Evolutionary conservation across 2,113 vertebrate species (phyloP).

Genomic region (Tor tambroides): DNA sequence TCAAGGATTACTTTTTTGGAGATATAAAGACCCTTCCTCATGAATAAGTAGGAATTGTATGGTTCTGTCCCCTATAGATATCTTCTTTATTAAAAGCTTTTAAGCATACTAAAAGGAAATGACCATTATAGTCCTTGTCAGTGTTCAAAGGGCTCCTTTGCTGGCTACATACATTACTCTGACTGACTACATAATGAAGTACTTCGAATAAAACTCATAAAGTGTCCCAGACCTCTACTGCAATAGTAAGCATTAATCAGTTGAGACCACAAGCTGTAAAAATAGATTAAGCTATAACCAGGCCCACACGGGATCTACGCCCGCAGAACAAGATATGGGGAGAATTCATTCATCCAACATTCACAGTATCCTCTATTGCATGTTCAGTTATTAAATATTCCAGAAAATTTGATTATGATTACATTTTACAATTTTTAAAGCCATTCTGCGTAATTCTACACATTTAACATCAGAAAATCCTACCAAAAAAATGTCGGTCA

Average conservation of each 20-base stretch:
- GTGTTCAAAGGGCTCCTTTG: slow-evolving; percentile 24
- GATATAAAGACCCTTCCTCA: not conserved
- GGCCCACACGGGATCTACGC: slow-evolving; percentile 8
- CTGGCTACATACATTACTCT: slow-evolving; percentile 20
- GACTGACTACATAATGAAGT: slow-evolving; percentile 22
- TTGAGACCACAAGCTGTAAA: slow-evolving; percentile 32
- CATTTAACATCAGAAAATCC: not conserved
- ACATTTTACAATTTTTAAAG: not conserved
- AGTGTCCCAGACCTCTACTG: slow-evolving; percentile 19
- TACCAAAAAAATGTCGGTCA: not conserved
- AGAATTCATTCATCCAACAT: not conserved
- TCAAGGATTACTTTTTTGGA: not conserved
- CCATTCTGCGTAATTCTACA: not conserved
- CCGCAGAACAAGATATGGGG: not conserved
- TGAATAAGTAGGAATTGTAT: not conserved
- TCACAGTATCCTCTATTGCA: not conserved
- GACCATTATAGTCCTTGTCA: not conserved
- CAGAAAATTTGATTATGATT: not conserved
- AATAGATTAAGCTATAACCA: slow-evolving; percentile 41
- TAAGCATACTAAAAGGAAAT: slow-evolving; percentile 14
- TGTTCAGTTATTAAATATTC: not conserved
- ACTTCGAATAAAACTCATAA: slow-evolving; percentile 28
- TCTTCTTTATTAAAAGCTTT: slow-evolving; percentile 25
- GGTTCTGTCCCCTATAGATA: not conserved
- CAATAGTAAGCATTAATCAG: slow-evolving; percentile 35